Conservation (phyloP, 2,113 vertebrate species). For the Burhinus oedicnemus region DNA sequence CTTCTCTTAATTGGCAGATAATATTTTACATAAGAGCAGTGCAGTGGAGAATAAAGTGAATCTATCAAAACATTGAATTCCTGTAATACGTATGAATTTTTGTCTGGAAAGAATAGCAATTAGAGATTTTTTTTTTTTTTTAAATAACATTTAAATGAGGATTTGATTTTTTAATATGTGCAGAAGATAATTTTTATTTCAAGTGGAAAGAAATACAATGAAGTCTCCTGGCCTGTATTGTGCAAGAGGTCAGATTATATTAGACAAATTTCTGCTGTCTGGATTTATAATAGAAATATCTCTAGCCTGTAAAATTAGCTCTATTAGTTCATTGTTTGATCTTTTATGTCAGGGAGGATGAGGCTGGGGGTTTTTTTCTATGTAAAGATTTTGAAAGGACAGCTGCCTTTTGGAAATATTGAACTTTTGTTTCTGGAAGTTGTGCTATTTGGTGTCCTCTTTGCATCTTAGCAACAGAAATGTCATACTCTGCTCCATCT, state of each 20-base stretch:
- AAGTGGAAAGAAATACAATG: not conserved
- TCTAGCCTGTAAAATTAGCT: not conserved
- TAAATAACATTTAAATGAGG: not conserved
- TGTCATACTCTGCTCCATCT: not conserved
- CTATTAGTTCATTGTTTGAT: not conserved
- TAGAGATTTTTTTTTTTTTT: not conserved
- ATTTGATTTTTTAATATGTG: not conserved
- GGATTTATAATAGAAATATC: not conserved
- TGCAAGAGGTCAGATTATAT: not conserved
- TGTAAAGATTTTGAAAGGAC: not conserved
- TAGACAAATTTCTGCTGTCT: not conserved
- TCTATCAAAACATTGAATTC: not conserved
- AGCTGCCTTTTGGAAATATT: not conserved
- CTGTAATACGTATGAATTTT: not conserved
- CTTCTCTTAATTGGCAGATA: not conserved
- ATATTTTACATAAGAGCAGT: not conserved
- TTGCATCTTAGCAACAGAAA: not conserved
- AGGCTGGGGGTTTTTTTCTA: not conserved
- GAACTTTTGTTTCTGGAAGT: not conserved
- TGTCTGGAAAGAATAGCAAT: not conserved
- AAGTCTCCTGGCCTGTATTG: not conserved
- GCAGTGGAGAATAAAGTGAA: not conserved
- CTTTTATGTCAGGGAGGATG: not conserved
- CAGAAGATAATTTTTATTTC: not conserved
- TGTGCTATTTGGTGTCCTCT: rapidly evolving